These are phyloP conservation scores for Allobates femoralis DNA, from an alignment of 2,797 vertebrate genomes.

Conservation along the genomic window DNA sequence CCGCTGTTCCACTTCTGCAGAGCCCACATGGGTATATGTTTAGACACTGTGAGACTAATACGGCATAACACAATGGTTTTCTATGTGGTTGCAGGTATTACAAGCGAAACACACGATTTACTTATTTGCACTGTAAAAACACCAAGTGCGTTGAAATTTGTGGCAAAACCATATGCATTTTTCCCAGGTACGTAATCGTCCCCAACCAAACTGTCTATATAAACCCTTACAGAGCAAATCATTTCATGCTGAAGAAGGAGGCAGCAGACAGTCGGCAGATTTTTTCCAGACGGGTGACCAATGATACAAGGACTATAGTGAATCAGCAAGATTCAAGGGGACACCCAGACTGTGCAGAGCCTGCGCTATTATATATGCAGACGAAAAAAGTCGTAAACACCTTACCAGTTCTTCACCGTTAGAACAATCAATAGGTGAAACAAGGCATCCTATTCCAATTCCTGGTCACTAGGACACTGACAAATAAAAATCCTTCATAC, in stretches of 20 bases:
- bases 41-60: too few species aligned
- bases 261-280: not conserved
- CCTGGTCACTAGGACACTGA: not conserved
- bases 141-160: too few species aligned
- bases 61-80: too few species aligned
- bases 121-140: too few species aligned
- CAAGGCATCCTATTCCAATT: too few species aligned
- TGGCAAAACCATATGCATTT: too few species aligned
- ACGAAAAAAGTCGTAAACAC: not conserved
- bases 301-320: constrained; percentile 16
- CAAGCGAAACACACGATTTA: too few species aligned
- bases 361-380: too few species aligned
- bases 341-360: not conserved
- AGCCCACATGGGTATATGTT: not conserved
- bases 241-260: not conserved
- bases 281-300: constrained; percentile 9
- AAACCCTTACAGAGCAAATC: not conserved
- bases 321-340: constrained; percentile 31
- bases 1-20: not conserved
- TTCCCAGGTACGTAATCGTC: too few species aligned
- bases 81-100: too few species aligned
- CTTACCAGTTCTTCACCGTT: too few species aligned
- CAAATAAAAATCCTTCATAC: not conserved
- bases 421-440: not conserved
- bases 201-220: too few species aligned